Evolutionary conservation across 2,888 invertebrate species (phyloP), one percentile per base, ranked within the genome.

Genomic region (Archaeoteleia sp.): DNA sequence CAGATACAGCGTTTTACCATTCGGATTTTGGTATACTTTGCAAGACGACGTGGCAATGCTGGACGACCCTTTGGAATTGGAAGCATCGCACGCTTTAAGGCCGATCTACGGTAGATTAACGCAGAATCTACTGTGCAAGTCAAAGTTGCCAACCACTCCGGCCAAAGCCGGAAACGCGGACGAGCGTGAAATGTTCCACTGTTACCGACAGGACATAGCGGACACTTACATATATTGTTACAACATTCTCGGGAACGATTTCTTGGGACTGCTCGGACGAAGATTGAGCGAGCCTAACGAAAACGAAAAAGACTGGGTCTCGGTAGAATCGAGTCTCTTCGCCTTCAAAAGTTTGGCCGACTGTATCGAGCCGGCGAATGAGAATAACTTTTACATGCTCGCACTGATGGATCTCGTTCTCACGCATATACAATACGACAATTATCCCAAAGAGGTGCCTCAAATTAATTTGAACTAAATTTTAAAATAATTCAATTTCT

Each of bases 1-100:
- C 34, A 69, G 69, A n/a, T 91, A 93, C 67, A 96, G 96, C 80
- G 93, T 92, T 62, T 89, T 95, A 70, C 90, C 95, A 0, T 92
- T 96, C 86, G 93, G 94, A 1, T 95, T 96, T 85, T 97, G 97
- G 97, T 97, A 95, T 82, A 91, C 93, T 54, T 86, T 97, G 48
- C 96, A 97, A 88, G 94, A 93, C 78, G 84, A 80, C 63, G 62
- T 81, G 1, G 13, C 40, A 0, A 81, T 76, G 1, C 35, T 84
- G 1, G 84, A 85, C 39, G 46, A 71, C 2, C 83, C 82, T 0
- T 12, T 78, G 1, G 83, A 84, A 1, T 73, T 43, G 6, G 73
- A 75, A 9, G 81, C 80, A 0, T 17, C 67, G 0, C 13, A 72
- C 1, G 79, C 73, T 0, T 39, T 96, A 79, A 91, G 90, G 71